Percentiles rank a stretch among this genome's conserved stretches.
Evolutionary conservation across 2,888 invertebrate species (phyloP).

Genomic region (Stenodera caucasica): DNA sequence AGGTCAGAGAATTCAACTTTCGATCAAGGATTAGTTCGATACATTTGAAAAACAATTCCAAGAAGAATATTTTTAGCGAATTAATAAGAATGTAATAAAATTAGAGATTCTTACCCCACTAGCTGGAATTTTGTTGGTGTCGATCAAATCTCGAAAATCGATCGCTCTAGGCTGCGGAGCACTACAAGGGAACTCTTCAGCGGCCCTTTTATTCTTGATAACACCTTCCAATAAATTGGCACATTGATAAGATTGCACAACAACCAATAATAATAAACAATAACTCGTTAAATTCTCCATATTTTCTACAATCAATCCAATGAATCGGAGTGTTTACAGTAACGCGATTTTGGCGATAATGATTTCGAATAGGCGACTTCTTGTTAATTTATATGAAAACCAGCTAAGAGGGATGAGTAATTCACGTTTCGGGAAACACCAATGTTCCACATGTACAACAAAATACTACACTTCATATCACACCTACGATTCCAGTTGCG

Average conservation of each 20-base stretch:
- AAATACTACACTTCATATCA: not conserved
- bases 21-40: not conserved
- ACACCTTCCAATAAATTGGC: not conserved
- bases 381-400: not conserved
- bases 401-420: not conserved
- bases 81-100: too few relatives aligned
- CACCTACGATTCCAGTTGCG: not conserved
- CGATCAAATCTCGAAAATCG: constrained; percentile 2
- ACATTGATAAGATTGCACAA: not conserved
- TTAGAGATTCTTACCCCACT: not conserved
- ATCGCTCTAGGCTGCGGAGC: constrained; percentile 13
- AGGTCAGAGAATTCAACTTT: not conserved
- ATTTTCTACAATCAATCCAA: not conserved
- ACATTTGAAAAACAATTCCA: not conserved
- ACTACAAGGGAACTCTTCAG: not conserved
- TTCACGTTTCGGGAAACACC: not conserved
- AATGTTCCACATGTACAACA: too few relatives aligned
- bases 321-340: not conserved
- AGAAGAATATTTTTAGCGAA: not conserved
- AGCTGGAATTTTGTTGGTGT: not conserved
- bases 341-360: not conserved
- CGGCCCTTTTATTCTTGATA: not conserved
- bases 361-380: not conserved
- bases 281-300: not conserved
- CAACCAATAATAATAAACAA: not conserved